Base-by-base conservation (phyloP, 2,113 vertebrate species). In the Tamias sibiricus region DNA sequence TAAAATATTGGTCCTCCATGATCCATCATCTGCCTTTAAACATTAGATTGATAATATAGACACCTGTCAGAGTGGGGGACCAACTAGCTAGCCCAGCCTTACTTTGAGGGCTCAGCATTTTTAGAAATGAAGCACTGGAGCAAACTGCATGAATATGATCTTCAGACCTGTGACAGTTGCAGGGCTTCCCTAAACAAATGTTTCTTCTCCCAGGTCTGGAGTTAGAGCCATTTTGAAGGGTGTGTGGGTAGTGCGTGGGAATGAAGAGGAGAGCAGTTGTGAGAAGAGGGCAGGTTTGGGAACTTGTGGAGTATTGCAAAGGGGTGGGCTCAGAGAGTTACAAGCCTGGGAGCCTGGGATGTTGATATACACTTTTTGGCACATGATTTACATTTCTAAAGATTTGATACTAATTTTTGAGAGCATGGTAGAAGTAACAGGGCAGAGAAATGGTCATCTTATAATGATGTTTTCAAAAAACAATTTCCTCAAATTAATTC, bases 71-170 rank as follows among this genome's bases (percentile, higher is more conserved):
- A 28, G 0, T 1, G 1, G 42, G 28, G 17, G 28, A 2, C 24
- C 16, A 40, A 32, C 47, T 35, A 42, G 2, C 8, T 40, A 42
- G 69, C 42, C 28, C 90, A 77, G 47, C 57, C 37, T 69, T 10
- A 37, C 32, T 62, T 2, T 2, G 12, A 22, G 32, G 37, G 52
- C 81, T 44, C 8, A 6, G 49, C 19, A 62, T 2, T 2, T 22
- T 14, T 4, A 66, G 57, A 71, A 64, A 52, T 57, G 42, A 68
- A 88, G 59, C 17, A 1, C 26, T n/a, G 28, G 8, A 47, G 2
- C 1, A 11, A 6, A 42, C 59, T 37, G 9, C 8, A 0, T 12
- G 35, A 22, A 16, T 16, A 1, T n/a, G 40, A 13, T 52, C 62
- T 84, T 42, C 22, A 40, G 54, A 17, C 40, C 57, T 62, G 71